Conservation (phyloP, 35 echinoderm and acorn worm genomes). For the Ophioderma brevispina region DNA sequence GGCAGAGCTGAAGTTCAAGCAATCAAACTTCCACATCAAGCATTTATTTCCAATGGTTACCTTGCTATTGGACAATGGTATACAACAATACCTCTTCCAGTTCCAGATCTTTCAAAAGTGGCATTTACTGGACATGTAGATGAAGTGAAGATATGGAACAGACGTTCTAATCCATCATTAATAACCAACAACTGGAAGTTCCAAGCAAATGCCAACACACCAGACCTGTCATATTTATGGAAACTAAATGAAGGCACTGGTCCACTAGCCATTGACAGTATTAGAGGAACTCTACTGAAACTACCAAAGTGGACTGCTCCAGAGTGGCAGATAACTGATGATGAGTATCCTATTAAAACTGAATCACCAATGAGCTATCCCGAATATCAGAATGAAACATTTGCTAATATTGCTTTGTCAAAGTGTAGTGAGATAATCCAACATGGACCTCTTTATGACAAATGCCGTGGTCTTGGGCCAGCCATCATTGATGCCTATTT, state of each 20-base stretch:
- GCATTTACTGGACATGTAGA: constrained; percentile 69
- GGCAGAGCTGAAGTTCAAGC: constrained; percentile 65
- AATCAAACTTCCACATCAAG: background rate
- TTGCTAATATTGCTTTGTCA: constrained; percentile 23
- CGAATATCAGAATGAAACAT: constrained; percentile 32
- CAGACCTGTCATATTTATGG: constrained; percentile 71
- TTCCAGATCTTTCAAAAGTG: background rate
- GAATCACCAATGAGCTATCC: constrained; percentile 42
- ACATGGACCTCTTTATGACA: constrained; percentile 41
- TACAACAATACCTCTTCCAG: background rate
- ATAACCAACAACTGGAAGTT: constrained; percentile 55
- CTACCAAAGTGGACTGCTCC: constrained; percentile 45
- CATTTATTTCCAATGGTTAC: constrained; percentile 50
- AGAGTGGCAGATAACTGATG: constrained; percentile 57
- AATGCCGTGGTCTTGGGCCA: constrained; percentile 39
- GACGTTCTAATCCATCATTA: constrained; percentile 76
- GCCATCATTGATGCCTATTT: constrained; percentile 48
- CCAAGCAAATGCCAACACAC: constrained; percentile 40
- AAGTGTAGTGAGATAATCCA: constrained; percentile 60
- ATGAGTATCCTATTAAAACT: constrained; percentile 6
- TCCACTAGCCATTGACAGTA: constrained; percentile 31
- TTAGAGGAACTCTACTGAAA: constrained; percentile 20
- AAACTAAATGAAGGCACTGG: constrained; percentile 79
- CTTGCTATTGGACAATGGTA: constrained; percentile 63
- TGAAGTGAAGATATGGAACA: constrained; percentile 80